Percentiles rank a stretch among this genome's conserved stretches.
Evolutionary conservation across 2,113 vertebrate genomes (phyloP).

Genomic region (Agapornis roseicollis): DNA sequence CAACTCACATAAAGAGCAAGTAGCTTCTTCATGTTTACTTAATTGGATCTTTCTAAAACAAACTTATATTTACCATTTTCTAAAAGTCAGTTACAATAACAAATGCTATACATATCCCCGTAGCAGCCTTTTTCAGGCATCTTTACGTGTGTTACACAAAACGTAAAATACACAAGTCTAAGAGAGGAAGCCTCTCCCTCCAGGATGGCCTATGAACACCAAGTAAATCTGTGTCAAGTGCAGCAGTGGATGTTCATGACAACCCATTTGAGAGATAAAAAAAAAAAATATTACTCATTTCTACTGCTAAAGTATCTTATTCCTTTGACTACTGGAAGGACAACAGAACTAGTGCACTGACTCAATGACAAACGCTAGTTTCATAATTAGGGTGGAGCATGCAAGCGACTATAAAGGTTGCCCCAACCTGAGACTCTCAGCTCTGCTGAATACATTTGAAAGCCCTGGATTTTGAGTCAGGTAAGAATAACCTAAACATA

Average conservation of each 20-base stretch:
- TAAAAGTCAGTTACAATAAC: background rate
- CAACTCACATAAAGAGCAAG: background rate
- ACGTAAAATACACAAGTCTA: background rate
- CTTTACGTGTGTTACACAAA: background rate
- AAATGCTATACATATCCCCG: background rate
- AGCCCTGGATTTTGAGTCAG: background rate
- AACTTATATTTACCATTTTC: background rate
- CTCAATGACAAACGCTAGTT: constrained; percentile 50
- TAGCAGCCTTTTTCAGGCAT: background rate
- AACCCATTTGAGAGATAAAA: background rate
- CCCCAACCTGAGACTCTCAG: background rate
- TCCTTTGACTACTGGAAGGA: background rate
- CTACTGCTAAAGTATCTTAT: background rate
- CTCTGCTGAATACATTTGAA: background rate
- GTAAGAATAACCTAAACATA: constrained; percentile 25
- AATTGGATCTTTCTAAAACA: background rate
- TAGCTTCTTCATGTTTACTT: background rate
- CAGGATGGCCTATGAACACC: background rate
- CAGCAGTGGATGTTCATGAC: background rate
- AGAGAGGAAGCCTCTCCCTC: background rate
- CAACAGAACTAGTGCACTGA: constrained; percentile 6
- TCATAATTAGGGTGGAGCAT: constrained; percentile 61
- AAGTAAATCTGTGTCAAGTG: background rate
- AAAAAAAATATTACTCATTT: background rate
- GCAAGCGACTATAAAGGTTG: constrained; percentile 59